These are phyloP conservation scores for Myopa testacea DNA, from an alignment of 2,888 invertebrate species.

Conservation along the genomic window DNA sequence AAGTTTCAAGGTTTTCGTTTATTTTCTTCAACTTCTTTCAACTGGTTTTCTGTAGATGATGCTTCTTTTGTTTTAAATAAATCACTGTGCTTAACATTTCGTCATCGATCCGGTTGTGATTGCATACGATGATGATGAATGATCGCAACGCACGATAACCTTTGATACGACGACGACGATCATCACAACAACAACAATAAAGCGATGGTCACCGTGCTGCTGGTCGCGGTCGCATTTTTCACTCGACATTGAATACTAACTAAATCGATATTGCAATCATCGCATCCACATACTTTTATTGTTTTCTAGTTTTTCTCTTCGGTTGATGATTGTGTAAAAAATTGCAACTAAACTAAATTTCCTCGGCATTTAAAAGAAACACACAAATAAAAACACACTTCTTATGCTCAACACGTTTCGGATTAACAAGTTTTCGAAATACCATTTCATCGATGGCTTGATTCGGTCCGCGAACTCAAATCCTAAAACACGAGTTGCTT, in stretches of 20 bases:
- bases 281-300: not conserved
- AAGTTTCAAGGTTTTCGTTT: constrained; percentile 42
- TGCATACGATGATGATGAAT: not conserved
- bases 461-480: not conserved
- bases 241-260: not conserved
- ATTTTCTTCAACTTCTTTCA: constrained; percentile 17
- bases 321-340: not conserved
- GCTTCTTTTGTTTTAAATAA: constrained; percentile 13
- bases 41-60: constrained; percentile 18
- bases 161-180: not conserved
- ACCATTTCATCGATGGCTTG: not conserved
- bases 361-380: not conserved
- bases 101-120: constrained; percentile 30
- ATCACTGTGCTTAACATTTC: constrained; percentile 34
- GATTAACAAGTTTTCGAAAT: not conserved
- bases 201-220: not conserved
- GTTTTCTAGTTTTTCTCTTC: not conserved
- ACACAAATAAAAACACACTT: not conserved
- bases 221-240: not conserved
- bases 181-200: constrained; percentile 27
- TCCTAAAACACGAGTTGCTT: not conserved
- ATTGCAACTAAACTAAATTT: not conserved
- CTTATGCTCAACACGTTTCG: not conserved
- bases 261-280: not conserved
- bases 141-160: constrained; percentile 7